Evolutionary conservation across 64 coral and sea anemone species (phyloP).

Genomic region (Montipora foliosa): DNA sequence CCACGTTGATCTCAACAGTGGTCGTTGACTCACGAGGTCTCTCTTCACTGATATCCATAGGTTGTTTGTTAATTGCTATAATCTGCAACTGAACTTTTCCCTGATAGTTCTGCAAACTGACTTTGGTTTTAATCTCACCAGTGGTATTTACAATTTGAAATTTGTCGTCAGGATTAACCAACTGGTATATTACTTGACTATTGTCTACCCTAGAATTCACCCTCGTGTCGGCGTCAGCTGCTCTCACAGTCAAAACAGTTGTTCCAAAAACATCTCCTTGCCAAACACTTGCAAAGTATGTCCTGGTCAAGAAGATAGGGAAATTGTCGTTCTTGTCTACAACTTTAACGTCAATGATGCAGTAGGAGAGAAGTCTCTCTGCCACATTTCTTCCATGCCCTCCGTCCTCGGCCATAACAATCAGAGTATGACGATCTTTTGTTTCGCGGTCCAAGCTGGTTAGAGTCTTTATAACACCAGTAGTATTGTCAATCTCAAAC

Average conservation of each 20-base stretch:
- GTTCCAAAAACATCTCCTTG: background rate
- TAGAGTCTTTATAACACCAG: constrained; percentile 70
- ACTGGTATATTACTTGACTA: constrained; percentile 20
- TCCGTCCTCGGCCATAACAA: constrained; percentile 71
- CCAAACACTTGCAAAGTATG: constrained; percentile 58
- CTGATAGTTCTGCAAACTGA: background rate
- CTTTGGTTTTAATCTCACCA: constrained; percentile 36
- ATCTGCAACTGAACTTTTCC: constrained; percentile 32
- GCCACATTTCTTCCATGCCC: constrained; percentile 36
- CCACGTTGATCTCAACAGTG: constrained; percentile 59
- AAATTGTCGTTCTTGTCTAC: constrained; percentile 80
- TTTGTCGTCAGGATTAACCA: constrained; percentile 42
- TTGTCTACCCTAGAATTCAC: background rate
- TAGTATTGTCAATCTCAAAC: constrained; percentile 70
- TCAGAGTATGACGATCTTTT: constrained; percentile 24
- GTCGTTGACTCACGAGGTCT: constrained; percentile 19
- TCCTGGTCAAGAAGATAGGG: constrained; percentile 59
- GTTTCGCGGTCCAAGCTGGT: constrained; percentile 66
- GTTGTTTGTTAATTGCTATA: constrained; percentile 25
- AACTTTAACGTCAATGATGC: constrained; percentile 57
- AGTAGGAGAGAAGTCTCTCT: constrained; percentile 70
- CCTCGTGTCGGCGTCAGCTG: constrained; percentile 14
- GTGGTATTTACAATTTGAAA: constrained; percentile 7
- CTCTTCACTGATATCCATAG: background rate
- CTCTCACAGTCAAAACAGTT: constrained; percentile 42